Conservation (phyloP, 2,113 vertebrate genomes). For the Carlito syrichta region DNA sequence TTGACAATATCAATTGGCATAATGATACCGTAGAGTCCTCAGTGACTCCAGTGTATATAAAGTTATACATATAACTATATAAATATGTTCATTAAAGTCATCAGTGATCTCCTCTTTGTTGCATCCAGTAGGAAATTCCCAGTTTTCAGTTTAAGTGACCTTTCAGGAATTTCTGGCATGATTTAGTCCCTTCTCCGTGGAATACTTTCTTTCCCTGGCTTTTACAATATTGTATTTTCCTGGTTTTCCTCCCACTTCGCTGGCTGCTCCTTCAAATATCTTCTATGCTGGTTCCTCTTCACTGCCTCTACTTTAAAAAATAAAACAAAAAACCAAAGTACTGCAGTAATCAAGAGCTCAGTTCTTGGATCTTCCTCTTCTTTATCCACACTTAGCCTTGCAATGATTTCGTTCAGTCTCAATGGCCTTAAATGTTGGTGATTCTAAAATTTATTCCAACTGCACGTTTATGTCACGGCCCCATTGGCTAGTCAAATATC, state of each 20-base stretch:
- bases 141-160: not conserved
- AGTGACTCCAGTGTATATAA: not conserved
- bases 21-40: not conserved
- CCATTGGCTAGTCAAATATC: not conserved
- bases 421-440: not conserved
- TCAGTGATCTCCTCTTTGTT: not conserved
- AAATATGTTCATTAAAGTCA: not conserved
- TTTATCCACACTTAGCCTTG: not conserved
- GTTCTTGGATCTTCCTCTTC: not conserved
- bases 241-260: not conserved
- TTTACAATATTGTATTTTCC: not conserved
- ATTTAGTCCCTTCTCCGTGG: not conserved
- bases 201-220: not conserved
- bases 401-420: not conserved
- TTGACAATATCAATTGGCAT: not conserved
- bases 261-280: not conserved
- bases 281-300: not conserved
- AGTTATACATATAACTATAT: not conserved
- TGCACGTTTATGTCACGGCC: not conserved
- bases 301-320: not conserved
- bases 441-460: not conserved
- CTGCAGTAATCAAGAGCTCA: not conserved
- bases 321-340: not conserved
- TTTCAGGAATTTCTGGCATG: not conserved
- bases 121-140: not conserved